Conservation (phyloP, 2,888 invertebrate genomes). For the Agonopterix alstromeriana region DNA sequence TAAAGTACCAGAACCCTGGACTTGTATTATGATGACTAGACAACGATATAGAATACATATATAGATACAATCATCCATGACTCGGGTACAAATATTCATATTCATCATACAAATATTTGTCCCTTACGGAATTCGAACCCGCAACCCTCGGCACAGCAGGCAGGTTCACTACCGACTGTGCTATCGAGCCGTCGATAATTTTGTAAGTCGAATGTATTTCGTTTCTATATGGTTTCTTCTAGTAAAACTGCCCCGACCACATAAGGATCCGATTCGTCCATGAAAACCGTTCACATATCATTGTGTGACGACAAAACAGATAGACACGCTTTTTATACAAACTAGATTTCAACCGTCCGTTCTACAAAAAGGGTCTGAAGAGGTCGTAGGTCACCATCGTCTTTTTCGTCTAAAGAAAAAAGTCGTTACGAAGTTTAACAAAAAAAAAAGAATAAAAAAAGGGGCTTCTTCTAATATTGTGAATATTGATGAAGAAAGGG, state of each 20-base stretch:
- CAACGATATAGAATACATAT: too few relatives aligned
- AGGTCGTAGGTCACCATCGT: conserved; percentile 70
- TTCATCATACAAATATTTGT: too few relatives aligned
- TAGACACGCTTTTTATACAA: conserved; percentile 65
- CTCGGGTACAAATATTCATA: too few relatives aligned
- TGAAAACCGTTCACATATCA: conserved; percentile 31
- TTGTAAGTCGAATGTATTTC: too few relatives aligned
- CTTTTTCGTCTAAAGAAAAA: conserved; percentile 63
- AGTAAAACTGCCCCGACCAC: conserved; percentile 37
- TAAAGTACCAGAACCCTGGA: too few relatives aligned
- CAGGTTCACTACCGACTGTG: too few relatives aligned
- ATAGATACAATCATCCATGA: too few relatives aligned
- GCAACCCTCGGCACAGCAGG: too few relatives aligned
- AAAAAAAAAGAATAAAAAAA: conserved; percentile 59
- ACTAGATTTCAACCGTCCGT: conserved; percentile 62
- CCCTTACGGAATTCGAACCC: too few relatives aligned
- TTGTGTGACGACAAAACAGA: conserved; percentile 38
- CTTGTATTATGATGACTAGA: too few relatives aligned
- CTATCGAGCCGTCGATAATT: too few relatives aligned
- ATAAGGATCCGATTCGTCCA: conserved; percentile 44
- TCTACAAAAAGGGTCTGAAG: conserved; percentile 44
- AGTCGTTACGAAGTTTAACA: conserved; percentile 52
- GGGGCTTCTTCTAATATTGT: conserved; percentile 73
- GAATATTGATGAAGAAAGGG: conserved; percentile 76
- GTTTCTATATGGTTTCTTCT: too few relatives aligned